Base-by-base conservation (phyloP, 1,140 invertebrate species). In the Drosophila nannoptera region DNA sequence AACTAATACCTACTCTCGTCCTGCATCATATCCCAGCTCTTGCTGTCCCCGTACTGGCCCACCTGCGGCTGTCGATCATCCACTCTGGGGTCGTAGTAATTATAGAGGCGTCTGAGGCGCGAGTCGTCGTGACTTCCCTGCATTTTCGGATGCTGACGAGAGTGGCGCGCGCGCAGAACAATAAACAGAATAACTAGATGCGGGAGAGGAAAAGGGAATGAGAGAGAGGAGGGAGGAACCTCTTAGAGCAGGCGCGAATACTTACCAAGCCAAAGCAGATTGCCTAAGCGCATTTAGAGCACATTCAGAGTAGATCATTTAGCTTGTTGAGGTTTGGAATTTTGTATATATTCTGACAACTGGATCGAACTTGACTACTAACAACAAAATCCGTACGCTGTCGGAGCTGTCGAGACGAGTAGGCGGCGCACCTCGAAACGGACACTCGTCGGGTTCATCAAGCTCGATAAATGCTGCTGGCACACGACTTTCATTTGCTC, bases 271-370 rank as follows among this genome's bases (percentile, higher is more conserved):
- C 61, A 80, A 56, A 72, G 31, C 49, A 61, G 43, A 61, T 46
- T 53, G 59, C 50, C 81, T 67, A 72, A 59, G 67, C 73, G 73
- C 83, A 87, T 86, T 86, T 78, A 77, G 74, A 75, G 69, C 45
- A 76, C 80, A 76, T 81, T 81, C 64, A 58, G 62, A 71, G 48
- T 52, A 60, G 36, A 5, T 49, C 53, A 65, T 61, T 63, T 50
- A 70, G 50, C 11, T 70, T 40, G 49, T 35, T 32, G 46, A 31
- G 14, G 42, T 58, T 40, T 49, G 9, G 38, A 22, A 45, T 68
- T 35, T 38, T n/a, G n/a, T n/a, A 11, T 22, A 22, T 22, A 14
- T 43, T 53, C 40, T 60, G 46, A 53, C 54, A 45, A 29, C 32
- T 14, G 14, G 62, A 59, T 45, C 75, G 59, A 11, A 42, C 6